These are phyloP conservation scores for Eubasilissa splendida DNA, from an alignment of 2,888 invertebrate genomes.

Conservation along the genomic window DNA sequence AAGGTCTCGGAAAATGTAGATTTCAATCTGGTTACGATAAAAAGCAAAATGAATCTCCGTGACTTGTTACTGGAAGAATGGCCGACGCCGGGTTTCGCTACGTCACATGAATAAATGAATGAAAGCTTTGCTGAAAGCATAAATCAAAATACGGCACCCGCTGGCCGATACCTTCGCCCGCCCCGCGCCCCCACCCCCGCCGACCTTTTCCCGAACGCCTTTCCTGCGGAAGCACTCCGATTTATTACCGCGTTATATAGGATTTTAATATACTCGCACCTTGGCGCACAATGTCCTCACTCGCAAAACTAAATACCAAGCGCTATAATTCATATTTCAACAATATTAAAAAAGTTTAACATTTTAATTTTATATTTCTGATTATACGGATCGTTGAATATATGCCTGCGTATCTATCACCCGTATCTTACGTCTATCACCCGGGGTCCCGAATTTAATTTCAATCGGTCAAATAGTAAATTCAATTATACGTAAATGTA, in stretches of 20 bases:
- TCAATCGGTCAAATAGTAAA: no score
- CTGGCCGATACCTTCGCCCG: background rate
- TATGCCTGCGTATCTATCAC: no score
- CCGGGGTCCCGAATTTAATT: no score
- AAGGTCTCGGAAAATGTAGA: constrained; percentile 9
- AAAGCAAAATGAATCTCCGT: constrained; percentile 8
- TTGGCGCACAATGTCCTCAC: background rate
- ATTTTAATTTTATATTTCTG: no score
- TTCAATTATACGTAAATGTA: no score
- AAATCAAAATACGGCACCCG: constrained; percentile 24
- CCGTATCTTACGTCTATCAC: no score
- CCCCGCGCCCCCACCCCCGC: background rate
- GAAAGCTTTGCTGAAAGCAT: constrained; percentile 28
- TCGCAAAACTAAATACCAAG: background rate
- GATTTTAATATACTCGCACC: constrained; percentile 10
- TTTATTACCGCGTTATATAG: constrained; percentile 29
- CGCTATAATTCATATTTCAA: no score
- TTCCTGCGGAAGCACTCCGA: constrained; percentile 18
- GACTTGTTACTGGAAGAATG: constrained; percentile 21
- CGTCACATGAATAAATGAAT: constrained; percentile 14
- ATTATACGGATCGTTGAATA: no score
- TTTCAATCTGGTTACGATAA: constrained; percentile 17
- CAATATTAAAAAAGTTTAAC: no score
- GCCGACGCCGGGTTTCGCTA: background rate
- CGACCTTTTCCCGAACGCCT: constrained; percentile 16